These are phyloP conservation scores for Polymixis flavicincta DNA, from an alignment of 2,888 invertebrate species.

Conservation along the genomic window DNA sequence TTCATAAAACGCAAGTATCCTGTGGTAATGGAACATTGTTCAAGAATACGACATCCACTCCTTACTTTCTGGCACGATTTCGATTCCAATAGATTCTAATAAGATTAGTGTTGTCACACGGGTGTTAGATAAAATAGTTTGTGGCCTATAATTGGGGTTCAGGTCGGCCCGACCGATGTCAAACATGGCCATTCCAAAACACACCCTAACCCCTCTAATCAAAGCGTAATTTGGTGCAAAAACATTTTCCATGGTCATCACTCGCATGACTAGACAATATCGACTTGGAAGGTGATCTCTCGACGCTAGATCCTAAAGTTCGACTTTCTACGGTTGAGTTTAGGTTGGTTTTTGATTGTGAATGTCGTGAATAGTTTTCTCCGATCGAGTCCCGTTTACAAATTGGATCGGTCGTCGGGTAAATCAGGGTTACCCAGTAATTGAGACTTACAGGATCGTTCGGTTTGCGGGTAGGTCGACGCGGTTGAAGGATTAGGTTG, in stretches of 20 bases:
- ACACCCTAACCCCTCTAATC: conserved; percentile 63
- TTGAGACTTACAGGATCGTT: conserved; percentile 90
- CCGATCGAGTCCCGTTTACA: conserved; percentile 88
- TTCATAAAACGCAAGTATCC: too few species aligned
- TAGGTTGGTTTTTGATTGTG: conserved; percentile 67
- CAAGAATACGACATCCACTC: conserved; percentile 56
- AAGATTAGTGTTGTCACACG: conserved; percentile 89
- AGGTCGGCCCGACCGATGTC: conserved; percentile 74
- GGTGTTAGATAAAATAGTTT: conserved; percentile 90
- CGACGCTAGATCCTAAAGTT: conserved; percentile 32
- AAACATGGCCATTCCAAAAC: conserved; percentile 65
- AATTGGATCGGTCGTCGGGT: conserved; percentile 89
- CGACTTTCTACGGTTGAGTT: conserved; percentile 22
- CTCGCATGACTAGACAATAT: conserved; percentile 90
- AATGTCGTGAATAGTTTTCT: conserved; percentile 79
- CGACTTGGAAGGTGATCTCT: conserved; percentile 85
- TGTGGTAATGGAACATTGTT: background rate
- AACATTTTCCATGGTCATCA: conserved; percentile 84
- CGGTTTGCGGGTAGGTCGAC: conserved; percentile 79
- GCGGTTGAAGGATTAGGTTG: conserved; percentile 87
- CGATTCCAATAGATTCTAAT: conserved; percentile 90
- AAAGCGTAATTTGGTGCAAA: conserved; percentile 71
- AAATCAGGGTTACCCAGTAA: conserved; percentile 89
- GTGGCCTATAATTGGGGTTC: conserved; percentile 90
- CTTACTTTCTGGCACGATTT: conserved; percentile 77